Evolutionary conservation across 1,140 invertebrate genomes (phyloP).

Genomic region (Drosophila obscura): DNA sequence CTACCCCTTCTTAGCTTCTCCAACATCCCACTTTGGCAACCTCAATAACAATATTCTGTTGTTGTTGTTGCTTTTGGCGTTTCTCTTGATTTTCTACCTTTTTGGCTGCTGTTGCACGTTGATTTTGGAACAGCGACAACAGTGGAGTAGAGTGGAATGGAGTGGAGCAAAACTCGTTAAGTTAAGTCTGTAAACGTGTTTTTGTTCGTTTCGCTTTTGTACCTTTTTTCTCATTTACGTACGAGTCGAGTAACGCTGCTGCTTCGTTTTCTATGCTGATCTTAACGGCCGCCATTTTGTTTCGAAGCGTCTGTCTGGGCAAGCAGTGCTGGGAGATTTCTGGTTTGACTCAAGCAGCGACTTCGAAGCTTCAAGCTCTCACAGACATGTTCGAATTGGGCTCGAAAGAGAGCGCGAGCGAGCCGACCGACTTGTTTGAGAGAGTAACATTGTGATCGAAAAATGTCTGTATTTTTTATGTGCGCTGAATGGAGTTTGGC

Average conservation of each 20-base stretch:
- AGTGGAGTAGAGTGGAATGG: neutral
- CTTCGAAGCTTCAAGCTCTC: constrained; percentile 31
- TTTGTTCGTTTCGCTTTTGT: constrained; percentile 46
- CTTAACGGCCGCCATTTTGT: constrained; percentile 69
- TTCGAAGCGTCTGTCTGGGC: constrained; percentile 4
- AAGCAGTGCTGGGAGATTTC: constrained; percentile 48
- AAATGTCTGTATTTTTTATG: no score
- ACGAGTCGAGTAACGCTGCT: neutral
- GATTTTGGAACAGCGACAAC: constrained; percentile 54
- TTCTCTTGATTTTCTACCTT: constrained; percentile 57
- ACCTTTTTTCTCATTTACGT: constrained; percentile 33
- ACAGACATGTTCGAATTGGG: constrained; percentile 6
- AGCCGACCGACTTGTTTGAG: no score
- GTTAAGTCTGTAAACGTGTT: constrained; percentile 73
- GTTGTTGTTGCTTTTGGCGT: constrained; percentile 41
- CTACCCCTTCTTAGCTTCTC: neutral
- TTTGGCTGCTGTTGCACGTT: constrained; percentile 61
- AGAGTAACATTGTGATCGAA: constrained; percentile 1
- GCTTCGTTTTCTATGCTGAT: constrained; percentile 46
- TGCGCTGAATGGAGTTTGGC: no score
- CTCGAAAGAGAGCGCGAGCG: neutral
- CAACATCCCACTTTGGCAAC: constrained; percentile 36
- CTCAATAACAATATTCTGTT: constrained; percentile 68
- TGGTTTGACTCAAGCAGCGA: constrained; percentile 24
- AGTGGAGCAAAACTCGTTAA: constrained; percentile 62